Percentiles rank a stretch among this genome's conserved stretches.
These are phyloP conservation scores for Nyctereutes procyonoides DNA, from an alignment of 2,113 vertebrate genomes.

Conservation along the genomic window DNA sequence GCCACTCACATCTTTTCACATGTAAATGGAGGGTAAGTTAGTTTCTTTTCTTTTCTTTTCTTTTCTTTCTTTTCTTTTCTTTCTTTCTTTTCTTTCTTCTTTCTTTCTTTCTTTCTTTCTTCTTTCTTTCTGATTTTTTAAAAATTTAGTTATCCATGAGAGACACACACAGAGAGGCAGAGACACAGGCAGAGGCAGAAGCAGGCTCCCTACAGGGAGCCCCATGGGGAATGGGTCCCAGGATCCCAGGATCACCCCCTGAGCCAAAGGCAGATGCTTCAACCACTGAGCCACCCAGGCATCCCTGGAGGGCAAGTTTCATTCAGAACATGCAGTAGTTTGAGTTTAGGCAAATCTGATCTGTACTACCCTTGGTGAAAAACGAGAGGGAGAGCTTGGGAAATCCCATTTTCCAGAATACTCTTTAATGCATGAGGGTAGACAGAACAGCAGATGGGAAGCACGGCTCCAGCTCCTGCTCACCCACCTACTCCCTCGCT, in stretches of 20 bases:
- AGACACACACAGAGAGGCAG: too few species aligned
- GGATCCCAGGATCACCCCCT: too few species aligned
- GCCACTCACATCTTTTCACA: background rate
- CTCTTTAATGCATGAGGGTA: background rate
- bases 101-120: too few species aligned
- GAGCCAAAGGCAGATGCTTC: too few species aligned
- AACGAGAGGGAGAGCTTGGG: background rate
- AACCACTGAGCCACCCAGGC: too few species aligned
- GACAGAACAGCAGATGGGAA: accelerated
- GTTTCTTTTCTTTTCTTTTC: too few species aligned
- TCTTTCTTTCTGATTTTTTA: too few species aligned
- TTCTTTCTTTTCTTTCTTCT: accelerated
- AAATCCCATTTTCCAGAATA: background rate
- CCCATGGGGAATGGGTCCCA: too few species aligned
- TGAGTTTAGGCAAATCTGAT: background rate
- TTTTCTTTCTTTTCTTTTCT: too few species aligned
- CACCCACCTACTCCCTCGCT: background rate
- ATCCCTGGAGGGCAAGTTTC: background rate
- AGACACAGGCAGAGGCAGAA: too few species aligned
- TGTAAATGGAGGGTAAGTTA: background rate
- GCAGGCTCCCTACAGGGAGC: too few species aligned
- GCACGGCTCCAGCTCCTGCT: background rate
- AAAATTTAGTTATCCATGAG: too few species aligned
- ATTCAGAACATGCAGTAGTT: background rate
- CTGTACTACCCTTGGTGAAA: background rate